A percentile compares a stretch with the other conserved stretches of the same genome.
phyloP scores from a whole-genome alignment of 2,888 invertebrate genomes.

The Ormyrus labotus region DNA sequence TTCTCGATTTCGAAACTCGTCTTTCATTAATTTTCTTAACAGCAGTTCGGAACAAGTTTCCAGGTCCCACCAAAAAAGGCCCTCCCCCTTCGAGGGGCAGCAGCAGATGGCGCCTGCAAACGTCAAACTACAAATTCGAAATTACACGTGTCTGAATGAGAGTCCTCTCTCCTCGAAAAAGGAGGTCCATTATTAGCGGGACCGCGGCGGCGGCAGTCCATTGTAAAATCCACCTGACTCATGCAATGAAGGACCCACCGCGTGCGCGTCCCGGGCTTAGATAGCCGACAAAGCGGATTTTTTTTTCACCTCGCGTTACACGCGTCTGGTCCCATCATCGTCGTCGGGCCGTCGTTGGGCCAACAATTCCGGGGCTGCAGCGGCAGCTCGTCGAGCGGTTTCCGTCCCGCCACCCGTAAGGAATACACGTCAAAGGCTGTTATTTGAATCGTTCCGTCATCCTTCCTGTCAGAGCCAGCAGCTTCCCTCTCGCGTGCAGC shows the following conservation, averaged over 20 bases:
- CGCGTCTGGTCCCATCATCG: conserved; percentile 21
- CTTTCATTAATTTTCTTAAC: too few species aligned
- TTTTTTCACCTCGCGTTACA: conserved; percentile 45
- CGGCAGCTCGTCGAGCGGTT: conserved; percentile 25
- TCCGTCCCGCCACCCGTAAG: conserved; percentile 55
- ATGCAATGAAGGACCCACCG: conserved; percentile 6
- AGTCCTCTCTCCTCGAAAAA: too few species aligned
- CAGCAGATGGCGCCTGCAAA: too few species aligned
- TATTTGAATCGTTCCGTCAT: conserved; percentile 58
- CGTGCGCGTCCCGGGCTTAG: neutral
- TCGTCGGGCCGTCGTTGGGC: neutral
- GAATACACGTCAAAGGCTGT: conserved; percentile 54
- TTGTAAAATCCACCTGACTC: neutral
- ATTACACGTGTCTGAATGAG: too few species aligned
- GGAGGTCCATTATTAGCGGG: too few species aligned
- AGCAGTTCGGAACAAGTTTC: too few species aligned
- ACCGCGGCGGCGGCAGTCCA: too few species aligned
- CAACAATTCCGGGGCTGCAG: neutral
- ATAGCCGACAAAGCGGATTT: neutral
- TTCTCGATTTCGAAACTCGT: too few species aligned
- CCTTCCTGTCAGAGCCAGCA: conserved; percentile 52
- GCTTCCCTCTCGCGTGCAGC: conserved; percentile 5
- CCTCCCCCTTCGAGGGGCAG: too few species aligned
- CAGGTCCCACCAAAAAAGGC: too few species aligned
- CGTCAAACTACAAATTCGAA: too few species aligned